phyloP scores from a whole-genome alignment of 2,113 vertebrate genomes.

The Oreochromis tanganicae region DNA sequence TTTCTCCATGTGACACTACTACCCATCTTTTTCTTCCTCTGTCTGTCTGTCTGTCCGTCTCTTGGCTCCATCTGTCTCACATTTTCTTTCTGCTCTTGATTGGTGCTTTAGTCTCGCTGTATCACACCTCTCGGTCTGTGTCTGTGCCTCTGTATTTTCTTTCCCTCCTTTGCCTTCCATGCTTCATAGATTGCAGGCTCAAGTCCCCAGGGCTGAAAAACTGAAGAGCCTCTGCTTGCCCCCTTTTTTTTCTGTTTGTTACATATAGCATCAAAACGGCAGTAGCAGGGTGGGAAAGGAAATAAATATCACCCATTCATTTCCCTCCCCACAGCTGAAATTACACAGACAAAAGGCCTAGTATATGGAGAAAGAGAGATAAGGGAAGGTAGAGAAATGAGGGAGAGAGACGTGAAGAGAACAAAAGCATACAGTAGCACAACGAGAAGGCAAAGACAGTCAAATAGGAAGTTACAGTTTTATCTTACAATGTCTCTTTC shows the following conservation, averaged over 20 bases:
- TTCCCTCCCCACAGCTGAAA: slow-evolving; percentile 71
- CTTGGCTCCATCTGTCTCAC: slow-evolving; percentile 35
- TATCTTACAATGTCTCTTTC: slow-evolving; percentile 56
- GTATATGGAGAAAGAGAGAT: slow-evolving; percentile 30
- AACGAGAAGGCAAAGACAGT: slow-evolving; percentile 10
- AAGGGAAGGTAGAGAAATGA: slow-evolving; percentile 16
- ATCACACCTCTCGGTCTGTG: slow-evolving; percentile 47
- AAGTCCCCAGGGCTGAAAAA: slow-evolving; percentile 44
- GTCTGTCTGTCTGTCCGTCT: slow-evolving; percentile 20
- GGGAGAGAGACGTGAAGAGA: slow-evolving; percentile 13
- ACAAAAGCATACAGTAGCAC: background rate
- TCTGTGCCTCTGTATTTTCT: slow-evolving; percentile 27
- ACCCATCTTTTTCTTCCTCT: slow-evolving; percentile 20
- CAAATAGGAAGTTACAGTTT: slow-evolving; percentile 31
- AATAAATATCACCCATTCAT: slow-evolving; percentile 69
- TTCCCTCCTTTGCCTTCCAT: slow-evolving; percentile 39
- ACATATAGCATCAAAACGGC: slow-evolving; percentile 28
- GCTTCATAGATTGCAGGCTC: slow-evolving; percentile 53
- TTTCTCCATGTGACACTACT: slow-evolving; percentile 47
- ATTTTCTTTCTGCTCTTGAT: slow-evolving; percentile 36
- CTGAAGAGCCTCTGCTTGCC: slow-evolving; percentile 31
- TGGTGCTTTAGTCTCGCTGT: slow-evolving; percentile 18
- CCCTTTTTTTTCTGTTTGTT: background rate
- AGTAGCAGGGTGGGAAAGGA: slow-evolving; percentile 35
- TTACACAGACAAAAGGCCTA: slow-evolving; percentile 60